A percentile compares a stretch with the other conserved stretches of the same genome.
These are phyloP conservation scores for Caloenas nicobarica DNA, from an alignment of 2,113 vertebrate species.

Conservation along the genomic window DNA sequence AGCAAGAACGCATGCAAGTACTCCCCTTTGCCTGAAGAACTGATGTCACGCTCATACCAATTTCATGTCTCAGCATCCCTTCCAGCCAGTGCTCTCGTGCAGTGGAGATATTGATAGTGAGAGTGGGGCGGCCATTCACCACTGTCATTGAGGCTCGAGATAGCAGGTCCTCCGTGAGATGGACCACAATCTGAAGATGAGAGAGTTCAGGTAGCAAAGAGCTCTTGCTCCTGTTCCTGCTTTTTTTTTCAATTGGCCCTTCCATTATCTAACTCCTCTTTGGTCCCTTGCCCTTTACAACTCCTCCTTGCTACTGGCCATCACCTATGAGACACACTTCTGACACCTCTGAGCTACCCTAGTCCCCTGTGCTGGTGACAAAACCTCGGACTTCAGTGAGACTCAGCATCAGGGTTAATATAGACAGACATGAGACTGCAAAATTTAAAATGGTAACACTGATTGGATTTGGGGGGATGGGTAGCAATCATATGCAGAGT, in stretches of 20 bases:
- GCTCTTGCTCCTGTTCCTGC: not conserved
- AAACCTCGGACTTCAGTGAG: not conserved
- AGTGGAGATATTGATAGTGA: constrained; percentile 88
- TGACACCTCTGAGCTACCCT: not conserved
- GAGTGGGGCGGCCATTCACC: constrained; percentile 88
- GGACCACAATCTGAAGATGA: constrained; percentile 85
- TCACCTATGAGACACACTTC: not conserved
- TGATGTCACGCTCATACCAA: constrained; percentile 72
- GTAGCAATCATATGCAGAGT: not conserved
- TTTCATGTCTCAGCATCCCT: constrained; percentile 93
- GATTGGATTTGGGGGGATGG: not conserved
- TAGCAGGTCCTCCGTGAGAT: constrained; percentile 92
- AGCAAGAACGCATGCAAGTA: not conserved
- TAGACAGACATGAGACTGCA: not conserved
- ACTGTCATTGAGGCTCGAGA: constrained; percentile 95
- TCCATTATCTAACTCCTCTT: not conserved
- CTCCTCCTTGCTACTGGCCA: not conserved
- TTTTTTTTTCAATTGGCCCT: not conserved
- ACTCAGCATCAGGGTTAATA: not conserved
- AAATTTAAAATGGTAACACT: not conserved
- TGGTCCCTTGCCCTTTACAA: not conserved
- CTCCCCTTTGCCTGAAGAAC: not conserved
- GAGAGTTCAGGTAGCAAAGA: constrained; percentile 1
- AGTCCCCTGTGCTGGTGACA: not conserved
- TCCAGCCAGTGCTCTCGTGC: constrained; percentile 95